phyloP scores from a whole-genome alignment of 2,888 invertebrate species.

The Drosophila fulvimacula region DNA sequence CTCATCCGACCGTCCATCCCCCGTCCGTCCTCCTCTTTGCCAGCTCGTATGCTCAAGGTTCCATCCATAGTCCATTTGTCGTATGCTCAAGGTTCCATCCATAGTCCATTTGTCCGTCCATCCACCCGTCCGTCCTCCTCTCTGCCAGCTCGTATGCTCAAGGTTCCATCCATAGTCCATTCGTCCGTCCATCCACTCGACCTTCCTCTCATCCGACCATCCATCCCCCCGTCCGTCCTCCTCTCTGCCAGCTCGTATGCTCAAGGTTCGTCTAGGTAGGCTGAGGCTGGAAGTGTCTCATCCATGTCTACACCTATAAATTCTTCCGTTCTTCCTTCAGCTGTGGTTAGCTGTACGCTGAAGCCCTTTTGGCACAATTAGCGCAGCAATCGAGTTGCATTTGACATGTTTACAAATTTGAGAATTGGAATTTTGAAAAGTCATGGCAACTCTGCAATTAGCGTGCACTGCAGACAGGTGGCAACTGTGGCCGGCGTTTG shows the following conservation, averaged over 20 bases:
- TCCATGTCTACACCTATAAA: too few species aligned
- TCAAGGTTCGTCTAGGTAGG: too few species aligned
- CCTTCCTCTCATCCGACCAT: too few species aligned
- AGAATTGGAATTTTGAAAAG: constrained; percentile 1
- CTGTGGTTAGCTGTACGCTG: not conserved
- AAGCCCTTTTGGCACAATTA: constrained; percentile 26
- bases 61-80: too few species aligned
- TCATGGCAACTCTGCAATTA: constrained; percentile 28
- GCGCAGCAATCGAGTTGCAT: constrained; percentile 35
- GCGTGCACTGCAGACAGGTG: constrained; percentile 20
- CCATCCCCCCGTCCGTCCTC: not conserved
- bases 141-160: too few species aligned
- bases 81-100: too few species aligned
- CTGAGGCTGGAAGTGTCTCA: not conserved
- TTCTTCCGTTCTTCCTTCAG: not conserved
- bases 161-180: too few species aligned
- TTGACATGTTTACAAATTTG: not conserved
- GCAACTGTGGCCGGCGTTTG: constrained; percentile 47
- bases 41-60: too few species aligned
- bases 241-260: too few species aligned
- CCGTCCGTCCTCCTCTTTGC: too few species aligned
- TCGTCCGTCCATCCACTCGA: too few species aligned
- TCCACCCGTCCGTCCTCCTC: not conserved
- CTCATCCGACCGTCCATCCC: not conserved
- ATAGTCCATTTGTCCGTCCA: too few species aligned